Base-by-base conservation (phyloP, 2,113 vertebrate genomes). In the Engraulis encrasicolus region DNA sequence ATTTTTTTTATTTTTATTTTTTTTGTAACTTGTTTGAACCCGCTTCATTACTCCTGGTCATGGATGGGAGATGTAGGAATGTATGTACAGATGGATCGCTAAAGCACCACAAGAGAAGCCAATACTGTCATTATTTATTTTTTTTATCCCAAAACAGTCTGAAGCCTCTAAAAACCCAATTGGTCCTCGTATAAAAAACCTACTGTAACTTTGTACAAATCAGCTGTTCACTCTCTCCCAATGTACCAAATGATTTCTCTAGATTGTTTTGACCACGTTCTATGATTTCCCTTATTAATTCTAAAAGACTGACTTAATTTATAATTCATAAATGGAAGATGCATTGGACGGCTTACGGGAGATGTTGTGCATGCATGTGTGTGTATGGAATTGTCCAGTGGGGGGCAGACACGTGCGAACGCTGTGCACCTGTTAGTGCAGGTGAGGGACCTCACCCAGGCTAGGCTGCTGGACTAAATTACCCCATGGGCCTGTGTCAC, bases 11-110 rank as follows among this genome's bases (percentile, higher is more conserved):
- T n/a, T n/a, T n/a, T n/a, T n/a, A n/a, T n/a, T n/a, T 58, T 58
- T 5, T 58, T 58, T 6, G 18, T 61, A 11, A n/a, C 23, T 93
- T 95, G 92, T 92, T 93, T 92, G 93, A 91, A 92, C 91, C 90
- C 91, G 79, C 89, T 89, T 90, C 91, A 90, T 93, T 89, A 91
- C 27, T 74, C 66, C 27, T 74, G 66, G 31, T 74, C 58, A 66
- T 74, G 66, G 17, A 74, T 34, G 66, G 66, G 66, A 74, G 66
- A 36, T 74, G 66, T 31, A 74, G 66, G 11, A 17, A 74, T 31
- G 66, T 36, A 61, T 36, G 66, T 74, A 74, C 1, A 74, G 66
- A 74, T 74, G 27, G 15, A 74, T 27, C 5, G 17, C 2, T 74
- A 36, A 74, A 74, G 66, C 66, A 74, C 66, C 66, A 36, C 66